Evolutionary conservation across 2,888 invertebrate genomes (phyloP).

Genomic region (Drosophila robusta): DNA sequence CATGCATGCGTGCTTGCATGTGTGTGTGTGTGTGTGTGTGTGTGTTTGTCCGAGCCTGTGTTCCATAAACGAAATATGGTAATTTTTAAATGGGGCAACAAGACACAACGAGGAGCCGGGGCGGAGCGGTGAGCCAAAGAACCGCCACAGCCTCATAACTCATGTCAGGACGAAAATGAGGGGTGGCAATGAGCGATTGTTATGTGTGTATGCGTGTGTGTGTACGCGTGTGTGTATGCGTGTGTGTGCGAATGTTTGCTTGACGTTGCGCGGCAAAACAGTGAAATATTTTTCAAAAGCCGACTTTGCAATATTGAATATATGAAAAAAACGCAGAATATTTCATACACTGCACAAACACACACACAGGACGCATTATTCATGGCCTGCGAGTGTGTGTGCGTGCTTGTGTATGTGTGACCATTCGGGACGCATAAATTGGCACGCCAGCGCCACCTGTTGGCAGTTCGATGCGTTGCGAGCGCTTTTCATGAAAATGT

Average conservation of each 20-base stretch:
- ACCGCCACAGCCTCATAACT: conserved; percentile 65
- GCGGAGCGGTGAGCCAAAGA: conserved; percentile 47
- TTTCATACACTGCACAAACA: conserved; percentile 46
- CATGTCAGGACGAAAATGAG: conserved; percentile 50
- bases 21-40: conserved; percentile 10
- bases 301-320: conserved; percentile 73
- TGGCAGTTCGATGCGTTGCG: conserved; percentile 46
- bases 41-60: conserved; percentile 9
- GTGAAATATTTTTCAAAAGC: conserved; percentile 54
- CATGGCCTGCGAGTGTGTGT: conserved; percentile 43
- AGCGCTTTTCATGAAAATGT: conserved; percentile 55
- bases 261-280: conserved; percentile 35
- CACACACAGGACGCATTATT: conserved; percentile 48
- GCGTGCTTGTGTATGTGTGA: conserved; percentile 30
- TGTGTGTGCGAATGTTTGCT: conserved; percentile 4
- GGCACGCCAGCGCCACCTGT: conserved; percentile 74
- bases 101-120: conserved; percentile 11
- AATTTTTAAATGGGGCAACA: conserved; percentile 62
- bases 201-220: conserved; percentile 18
- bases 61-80: conserved; percentile 63
- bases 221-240: conserved; percentile 10
- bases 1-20: neutral
- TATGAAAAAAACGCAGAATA: conserved; percentile 69
- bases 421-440: conserved; percentile 76
- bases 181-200: conserved; percentile 72